Percentiles rank a stretch among this genome's conserved stretches.
Evolutionary conservation across 2,797 vertebrate species (phyloP).

Genomic region (Scolopax bukidnonensis): DNA sequence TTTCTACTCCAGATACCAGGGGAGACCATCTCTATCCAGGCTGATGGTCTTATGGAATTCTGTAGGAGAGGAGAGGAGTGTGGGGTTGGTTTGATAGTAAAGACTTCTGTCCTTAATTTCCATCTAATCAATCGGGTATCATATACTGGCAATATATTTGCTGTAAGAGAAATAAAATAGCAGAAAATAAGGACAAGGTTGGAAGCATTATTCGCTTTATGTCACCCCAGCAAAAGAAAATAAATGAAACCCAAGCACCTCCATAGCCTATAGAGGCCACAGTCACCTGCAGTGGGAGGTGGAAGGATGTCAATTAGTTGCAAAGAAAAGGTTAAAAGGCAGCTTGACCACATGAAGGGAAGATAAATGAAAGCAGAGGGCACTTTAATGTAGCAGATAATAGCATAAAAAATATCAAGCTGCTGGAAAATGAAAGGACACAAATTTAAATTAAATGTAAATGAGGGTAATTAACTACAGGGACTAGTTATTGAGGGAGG

Average conservation of each 20-base stretch:
- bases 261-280: background rate
- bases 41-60: background rate
- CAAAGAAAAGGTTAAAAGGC: background rate
- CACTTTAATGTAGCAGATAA: background rate
- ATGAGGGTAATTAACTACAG: background rate
- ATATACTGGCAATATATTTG: background rate
- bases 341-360: background rate
- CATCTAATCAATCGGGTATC: background rate
- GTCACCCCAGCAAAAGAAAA: background rate
- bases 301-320: background rate
- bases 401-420: background rate
- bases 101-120: slow-evolving; percentile 4
- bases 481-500: background rate
- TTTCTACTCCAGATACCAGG: background rate
- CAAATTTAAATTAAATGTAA: slow-evolving; percentile 23
- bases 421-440: background rate
- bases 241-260: background rate
- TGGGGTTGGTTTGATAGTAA: background rate
- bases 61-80: background rate
- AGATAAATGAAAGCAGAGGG: background rate
- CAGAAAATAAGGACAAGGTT: background rate
- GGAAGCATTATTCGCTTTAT: background rate
- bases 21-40: background rate
- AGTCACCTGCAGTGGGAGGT: background rate
- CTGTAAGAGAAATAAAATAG: background rate